Conservation (phyloP, 2,888 invertebrate genomes). For the Ptychoptera contaminata region DNA sequence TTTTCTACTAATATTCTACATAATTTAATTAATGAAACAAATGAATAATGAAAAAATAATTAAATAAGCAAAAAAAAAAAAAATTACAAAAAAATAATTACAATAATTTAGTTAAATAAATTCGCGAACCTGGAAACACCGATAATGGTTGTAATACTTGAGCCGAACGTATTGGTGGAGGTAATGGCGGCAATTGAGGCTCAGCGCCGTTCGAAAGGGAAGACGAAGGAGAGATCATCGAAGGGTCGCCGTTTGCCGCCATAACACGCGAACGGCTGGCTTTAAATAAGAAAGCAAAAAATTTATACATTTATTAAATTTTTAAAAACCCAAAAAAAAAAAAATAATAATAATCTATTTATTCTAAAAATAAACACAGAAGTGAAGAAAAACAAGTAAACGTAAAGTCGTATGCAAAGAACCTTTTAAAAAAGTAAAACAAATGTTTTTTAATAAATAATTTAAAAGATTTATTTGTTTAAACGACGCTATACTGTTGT, state of each 20-base stretch:
- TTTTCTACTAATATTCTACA: slow-evolving; percentile 1
- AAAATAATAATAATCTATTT: no score
- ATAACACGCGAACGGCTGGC: slow-evolving; percentile 32
- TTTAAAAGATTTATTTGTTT: no score
- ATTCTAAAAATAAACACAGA: no score
- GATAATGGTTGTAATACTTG: slow-evolving; percentile 32
- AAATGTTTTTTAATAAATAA: no score
- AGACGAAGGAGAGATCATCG: slow-evolving; percentile 34
- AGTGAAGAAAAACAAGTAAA: no score
- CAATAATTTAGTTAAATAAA: neutral
- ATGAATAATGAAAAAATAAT: slow-evolving; percentile 2
- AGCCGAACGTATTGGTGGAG: slow-evolving; percentile 34
- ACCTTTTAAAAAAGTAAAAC: no score
- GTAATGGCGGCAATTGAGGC: slow-evolving; percentile 33
- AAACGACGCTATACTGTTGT: no score
- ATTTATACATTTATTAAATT: no score
- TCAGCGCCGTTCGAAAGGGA: slow-evolving; percentile 34
- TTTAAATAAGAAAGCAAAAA: slow-evolving; percentile 9
- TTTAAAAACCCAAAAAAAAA: no score
- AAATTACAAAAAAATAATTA: no score
- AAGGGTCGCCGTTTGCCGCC: slow-evolving; percentile 31
- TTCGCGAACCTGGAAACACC: slow-evolving; percentile 30
- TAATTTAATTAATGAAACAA: neutral
- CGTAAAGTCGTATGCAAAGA: no score
- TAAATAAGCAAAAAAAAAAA: neutral